phyloP scores from a whole-genome alignment of 2,113 vertebrate species.

The Falcunculus frontatus region DNA sequence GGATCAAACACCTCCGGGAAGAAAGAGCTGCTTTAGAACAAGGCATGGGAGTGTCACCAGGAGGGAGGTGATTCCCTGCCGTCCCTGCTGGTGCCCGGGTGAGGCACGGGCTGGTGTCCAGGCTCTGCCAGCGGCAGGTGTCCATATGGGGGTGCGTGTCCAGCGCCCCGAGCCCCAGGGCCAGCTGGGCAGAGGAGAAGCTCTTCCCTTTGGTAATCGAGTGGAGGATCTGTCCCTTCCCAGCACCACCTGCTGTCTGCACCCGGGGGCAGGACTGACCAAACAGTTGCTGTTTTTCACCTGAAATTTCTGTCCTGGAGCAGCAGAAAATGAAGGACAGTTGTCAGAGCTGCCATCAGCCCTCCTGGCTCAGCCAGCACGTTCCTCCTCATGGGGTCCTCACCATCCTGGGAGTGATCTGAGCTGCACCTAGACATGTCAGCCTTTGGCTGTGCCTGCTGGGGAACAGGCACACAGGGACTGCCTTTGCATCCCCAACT shows the following conservation, averaged over 20 bases:
- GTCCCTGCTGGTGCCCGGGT: not conserved
- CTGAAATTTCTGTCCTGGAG: not conserved
- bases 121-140: not conserved
- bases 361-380: not conserved
- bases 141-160: accelerated
- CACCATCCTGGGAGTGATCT: not conserved
- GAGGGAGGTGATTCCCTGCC: not conserved
- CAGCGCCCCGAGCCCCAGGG: accelerated
- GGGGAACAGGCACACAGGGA: not conserved
- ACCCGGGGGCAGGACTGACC: not conserved
- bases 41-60: not conserved
- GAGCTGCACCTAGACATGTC: not conserved
- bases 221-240: not conserved
- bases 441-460: not conserved
- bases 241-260: not conserved
- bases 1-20: not conserved
- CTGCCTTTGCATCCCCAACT: not conserved
- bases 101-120: not conserved
- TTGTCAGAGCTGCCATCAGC: not conserved
- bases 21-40: not conserved
- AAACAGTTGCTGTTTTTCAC: not conserved
- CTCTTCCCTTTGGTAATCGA: not conserved
- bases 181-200: not conserved
- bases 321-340: not conserved
- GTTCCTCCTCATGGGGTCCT: not conserved